Evolutionary conservation across 1,140 invertebrate species (phyloP), one percentile per base, ranked within the genome.

Genomic region (Pristionchus pacificus): DNA sequence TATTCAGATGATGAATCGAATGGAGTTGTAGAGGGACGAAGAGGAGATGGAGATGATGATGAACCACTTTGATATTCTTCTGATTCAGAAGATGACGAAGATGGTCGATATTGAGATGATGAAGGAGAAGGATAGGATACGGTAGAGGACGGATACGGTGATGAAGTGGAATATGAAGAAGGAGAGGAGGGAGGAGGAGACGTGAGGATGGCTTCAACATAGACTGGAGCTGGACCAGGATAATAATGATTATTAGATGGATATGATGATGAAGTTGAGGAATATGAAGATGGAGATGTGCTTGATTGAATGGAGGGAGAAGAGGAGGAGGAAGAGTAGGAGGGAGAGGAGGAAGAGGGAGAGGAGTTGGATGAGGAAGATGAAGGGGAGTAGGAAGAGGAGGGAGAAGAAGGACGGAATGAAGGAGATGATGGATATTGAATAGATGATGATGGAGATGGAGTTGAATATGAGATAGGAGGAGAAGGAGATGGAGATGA

Each of bases 311-410:
- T 65, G 49, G 49, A 66, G n/a, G 33, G 58, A 38, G 64, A 66
- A 15, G 27, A 58, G 2, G n/a, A 29, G 49, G 55, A 58, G 15
- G 28, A 19, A 6, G 31, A 66, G 29, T 58, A 55, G 6, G 28
- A 66, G 2, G 65, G 31, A 15, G 28, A 57, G 55, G 27, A 57
- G 49, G 65, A 66, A 30, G 19, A 55, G 58, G 65, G 29, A 30
- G 24, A 28, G 25, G 49, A 49, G 6, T 49, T 65, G 38, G 63
- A 49, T 2, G 63, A 65, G 63, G 63, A 65, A 49, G 57, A 49
- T 49, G 63, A 65, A 19, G 63, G 24, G 19, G n/a, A 24, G 29
- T 0, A 63, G 30, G 19, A 30, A n/a, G n/a, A n/a, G n/a, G n/a
- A n/a, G n/a, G n/a, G n/a, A n/a, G n/a, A n/a, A n/a, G n/a, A n/a